Evolutionary conservation across 2,797 vertebrate species (phyloP).

Genomic region (Streptopelia turtur): DNA sequence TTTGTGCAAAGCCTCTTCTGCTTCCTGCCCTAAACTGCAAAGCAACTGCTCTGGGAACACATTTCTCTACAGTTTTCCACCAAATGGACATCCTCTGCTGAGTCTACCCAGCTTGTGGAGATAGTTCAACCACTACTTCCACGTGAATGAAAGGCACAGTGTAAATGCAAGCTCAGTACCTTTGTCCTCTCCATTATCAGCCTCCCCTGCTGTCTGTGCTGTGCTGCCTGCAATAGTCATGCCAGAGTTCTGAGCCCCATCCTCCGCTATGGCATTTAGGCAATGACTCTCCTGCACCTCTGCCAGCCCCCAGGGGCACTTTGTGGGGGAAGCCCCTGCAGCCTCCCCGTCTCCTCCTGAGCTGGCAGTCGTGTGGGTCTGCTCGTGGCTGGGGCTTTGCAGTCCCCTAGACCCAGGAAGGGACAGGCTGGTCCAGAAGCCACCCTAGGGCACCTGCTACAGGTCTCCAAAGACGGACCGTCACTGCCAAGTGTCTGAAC

Average conservation of each 20-base stretch:
- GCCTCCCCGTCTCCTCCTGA: background rate
- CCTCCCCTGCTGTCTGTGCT: background rate
- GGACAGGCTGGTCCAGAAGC: background rate
- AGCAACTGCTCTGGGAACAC: background rate
- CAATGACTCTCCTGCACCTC: background rate
- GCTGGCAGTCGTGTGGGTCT: background rate
- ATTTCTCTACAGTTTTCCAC: background rate
- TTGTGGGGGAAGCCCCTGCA: background rate
- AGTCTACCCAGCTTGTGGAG: background rate
- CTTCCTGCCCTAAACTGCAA: background rate
- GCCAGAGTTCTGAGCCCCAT: fast-evolving
- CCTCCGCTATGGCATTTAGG: background rate
- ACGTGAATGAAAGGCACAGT: background rate
- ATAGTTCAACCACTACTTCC: background rate
- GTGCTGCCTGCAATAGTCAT: background rate
- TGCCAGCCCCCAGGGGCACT: background rate
- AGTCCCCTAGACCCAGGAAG: background rate
- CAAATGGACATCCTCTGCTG: background rate
- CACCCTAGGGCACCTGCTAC: background rate
- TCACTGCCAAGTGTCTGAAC: background rate
- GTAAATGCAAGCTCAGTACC: background rate
- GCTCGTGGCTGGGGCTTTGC: background rate
- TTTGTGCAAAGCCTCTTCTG: background rate
- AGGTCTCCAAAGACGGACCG: background rate
- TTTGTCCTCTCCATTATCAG: background rate